phyloP scores from a whole-genome alignment of 2,797 vertebrate species.

The Channa striata region DNA sequence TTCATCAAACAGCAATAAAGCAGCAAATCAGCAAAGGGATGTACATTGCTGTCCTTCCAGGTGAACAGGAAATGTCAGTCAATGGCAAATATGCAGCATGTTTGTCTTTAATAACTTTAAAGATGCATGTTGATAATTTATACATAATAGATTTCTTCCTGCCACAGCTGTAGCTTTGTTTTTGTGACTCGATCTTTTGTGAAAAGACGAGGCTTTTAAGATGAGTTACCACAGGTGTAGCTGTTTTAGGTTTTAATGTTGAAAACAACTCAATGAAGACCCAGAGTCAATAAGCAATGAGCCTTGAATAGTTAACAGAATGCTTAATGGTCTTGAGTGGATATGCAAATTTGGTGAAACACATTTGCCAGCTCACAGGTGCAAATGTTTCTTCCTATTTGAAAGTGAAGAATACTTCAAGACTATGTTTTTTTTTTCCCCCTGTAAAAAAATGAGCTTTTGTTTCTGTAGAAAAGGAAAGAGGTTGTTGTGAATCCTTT shows the following conservation, averaged over 20 bases:
- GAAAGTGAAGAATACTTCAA: not conserved
- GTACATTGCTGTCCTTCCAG: not conserved
- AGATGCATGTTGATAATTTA: no score
- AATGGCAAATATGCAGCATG: not conserved
- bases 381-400: slow-evolving; percentile 9
- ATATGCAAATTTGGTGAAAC: not conserved
- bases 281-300: not conserved
- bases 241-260: not conserved
- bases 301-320: not conserved
- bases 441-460: no score
- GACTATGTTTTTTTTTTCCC: no score
- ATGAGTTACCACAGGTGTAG: not conserved
- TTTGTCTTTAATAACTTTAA: not conserved
- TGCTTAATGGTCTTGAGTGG: not conserved
- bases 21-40: not conserved
- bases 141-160: no score
- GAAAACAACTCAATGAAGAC: not conserved
- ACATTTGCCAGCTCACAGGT: not conserved
- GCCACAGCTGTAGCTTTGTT: no score
- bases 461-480: no score
- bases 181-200: not conserved
- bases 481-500: not conserved
- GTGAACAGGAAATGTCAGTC: not conserved
- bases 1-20: not conserved
- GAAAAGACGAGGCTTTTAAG: slow-evolving; percentile 3